Percentiles rank a stretch among this genome's conserved stretches.
Evolutionary conservation across 2,797 vertebrate species (phyloP).

Genomic region (Manis pentadactyla): DNA sequence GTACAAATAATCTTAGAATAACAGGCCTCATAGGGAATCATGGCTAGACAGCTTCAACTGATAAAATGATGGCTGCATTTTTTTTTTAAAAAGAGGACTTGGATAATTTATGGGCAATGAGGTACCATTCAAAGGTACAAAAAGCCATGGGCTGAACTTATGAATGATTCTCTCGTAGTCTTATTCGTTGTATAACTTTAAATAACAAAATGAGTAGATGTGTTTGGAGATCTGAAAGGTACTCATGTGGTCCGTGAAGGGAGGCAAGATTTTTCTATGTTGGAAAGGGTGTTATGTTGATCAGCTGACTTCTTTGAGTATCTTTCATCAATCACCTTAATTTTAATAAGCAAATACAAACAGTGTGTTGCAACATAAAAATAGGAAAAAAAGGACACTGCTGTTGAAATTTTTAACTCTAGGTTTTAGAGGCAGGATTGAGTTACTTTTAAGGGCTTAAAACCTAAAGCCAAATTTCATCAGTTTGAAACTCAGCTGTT

Average conservation of each 20-base stretch:
- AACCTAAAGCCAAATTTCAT: neutral
- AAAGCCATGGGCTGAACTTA: neutral
- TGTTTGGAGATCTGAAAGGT: neutral
- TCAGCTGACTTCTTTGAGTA: neutral
- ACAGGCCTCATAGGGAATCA: constrained; percentile 63
- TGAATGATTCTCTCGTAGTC: neutral
- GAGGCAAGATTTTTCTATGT: neutral
- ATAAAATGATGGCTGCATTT: neutral
- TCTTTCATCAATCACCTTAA: neutral
- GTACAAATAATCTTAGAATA: constrained; percentile 71
- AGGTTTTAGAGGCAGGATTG: neutral
- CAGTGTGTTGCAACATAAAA: neutral
- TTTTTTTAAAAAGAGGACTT: neutral
- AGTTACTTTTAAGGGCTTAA: neutral
- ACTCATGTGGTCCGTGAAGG: neutral
- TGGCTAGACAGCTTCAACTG: neutral
- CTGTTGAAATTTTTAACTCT: neutral
- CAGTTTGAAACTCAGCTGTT: neutral
- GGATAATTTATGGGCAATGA: neutral
- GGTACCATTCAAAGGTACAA: constrained; percentile 10
- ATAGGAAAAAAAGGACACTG: neutral
- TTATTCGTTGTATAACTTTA: constrained; percentile 3
- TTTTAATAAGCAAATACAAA: neutral
- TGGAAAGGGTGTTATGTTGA: neutral
- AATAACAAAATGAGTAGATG: neutral